Percentiles rank a stretch among this genome's conserved stretches.
Evolutionary conservation across 1,140 invertebrate species (phyloP).

Genomic region (Polyergus mexicanus): DNA sequence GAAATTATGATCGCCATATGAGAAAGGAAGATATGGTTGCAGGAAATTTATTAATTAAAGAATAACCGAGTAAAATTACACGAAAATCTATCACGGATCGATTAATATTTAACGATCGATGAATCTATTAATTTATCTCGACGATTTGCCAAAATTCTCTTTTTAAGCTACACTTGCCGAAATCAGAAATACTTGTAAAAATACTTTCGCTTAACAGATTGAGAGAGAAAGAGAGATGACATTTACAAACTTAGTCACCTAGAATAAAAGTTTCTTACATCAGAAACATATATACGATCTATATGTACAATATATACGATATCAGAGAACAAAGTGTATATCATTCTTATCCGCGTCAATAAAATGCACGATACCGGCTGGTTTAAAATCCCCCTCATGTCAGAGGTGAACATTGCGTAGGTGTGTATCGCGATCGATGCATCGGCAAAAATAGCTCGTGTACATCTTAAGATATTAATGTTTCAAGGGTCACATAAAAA

Average conservation of each 20-base stretch:
- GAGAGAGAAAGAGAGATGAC: background rate
- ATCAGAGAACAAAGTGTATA: background rate
- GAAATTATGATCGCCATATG: background rate
- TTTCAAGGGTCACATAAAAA: background rate
- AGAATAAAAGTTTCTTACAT: background rate
- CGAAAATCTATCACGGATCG: conserved; percentile 24
- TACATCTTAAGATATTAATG: conserved; percentile 31
- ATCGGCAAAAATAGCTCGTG: conserved; percentile 33
- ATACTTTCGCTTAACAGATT: background rate
- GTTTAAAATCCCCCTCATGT: conserved; percentile 10
- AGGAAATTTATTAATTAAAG: conserved; percentile 6
- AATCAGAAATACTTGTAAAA: background rate
- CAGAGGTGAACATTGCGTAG: background rate
- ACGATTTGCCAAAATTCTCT: background rate
- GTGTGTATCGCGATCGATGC: conserved; percentile 40
- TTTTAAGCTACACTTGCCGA: background rate
- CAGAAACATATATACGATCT: background rate
- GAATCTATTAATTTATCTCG: background rate
- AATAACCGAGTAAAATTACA: background rate
- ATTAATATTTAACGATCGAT: conserved; percentile 42
- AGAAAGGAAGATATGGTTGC: background rate
- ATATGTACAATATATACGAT: background rate
- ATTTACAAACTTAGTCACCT: conserved; percentile 7
- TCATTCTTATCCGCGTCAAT: conserved; percentile 46
- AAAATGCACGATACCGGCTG: conserved; percentile 22